phyloP scores from a whole-genome alignment of 2,888 invertebrate genomes.

The Troilus luridus region DNA sequence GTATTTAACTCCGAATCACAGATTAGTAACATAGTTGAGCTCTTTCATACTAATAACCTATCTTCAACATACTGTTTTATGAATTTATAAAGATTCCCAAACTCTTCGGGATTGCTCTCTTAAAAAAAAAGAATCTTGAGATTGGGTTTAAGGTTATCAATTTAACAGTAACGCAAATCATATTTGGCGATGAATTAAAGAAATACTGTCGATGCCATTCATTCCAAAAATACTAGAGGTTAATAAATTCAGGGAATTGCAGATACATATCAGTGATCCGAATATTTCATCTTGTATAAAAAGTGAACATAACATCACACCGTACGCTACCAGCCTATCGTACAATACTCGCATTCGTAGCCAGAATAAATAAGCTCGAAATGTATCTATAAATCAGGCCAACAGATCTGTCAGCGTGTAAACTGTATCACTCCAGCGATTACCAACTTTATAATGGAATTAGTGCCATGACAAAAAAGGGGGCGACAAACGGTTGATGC shows the following conservation, averaged over 20 bases:
- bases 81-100: too few relatives aligned
- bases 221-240: background rate
- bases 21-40: too few relatives aligned
- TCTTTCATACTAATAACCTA: too few relatives aligned
- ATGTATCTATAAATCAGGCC: conserved; percentile 24
- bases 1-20: too few relatives aligned
- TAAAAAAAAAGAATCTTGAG: background rate
- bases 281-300: background rate
- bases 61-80: too few relatives aligned
- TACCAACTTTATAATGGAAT: conserved; percentile 47
- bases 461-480: conserved; percentile 36
- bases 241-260: background rate
- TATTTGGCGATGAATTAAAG: background rate
- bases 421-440: conserved; percentile 13
- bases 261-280: background rate
- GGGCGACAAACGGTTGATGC: conserved; percentile 34
- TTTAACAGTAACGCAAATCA: background rate
- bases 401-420: conserved; percentile 31
- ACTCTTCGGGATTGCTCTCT: too few relatives aligned
- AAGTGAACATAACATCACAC: background rate
- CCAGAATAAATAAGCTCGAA: conserved; percentile 31
- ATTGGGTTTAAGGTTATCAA: background rate
- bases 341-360: conserved; percentile 3
- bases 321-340: background rate
- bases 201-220: background rate